A percentile compares a stretch with the other conserved stretches of the same genome.
These are phyloP conservation scores for Pterophyllum scalare DNA, from an alignment of 2,113 vertebrate genomes.

Conservation along the genomic window DNA sequence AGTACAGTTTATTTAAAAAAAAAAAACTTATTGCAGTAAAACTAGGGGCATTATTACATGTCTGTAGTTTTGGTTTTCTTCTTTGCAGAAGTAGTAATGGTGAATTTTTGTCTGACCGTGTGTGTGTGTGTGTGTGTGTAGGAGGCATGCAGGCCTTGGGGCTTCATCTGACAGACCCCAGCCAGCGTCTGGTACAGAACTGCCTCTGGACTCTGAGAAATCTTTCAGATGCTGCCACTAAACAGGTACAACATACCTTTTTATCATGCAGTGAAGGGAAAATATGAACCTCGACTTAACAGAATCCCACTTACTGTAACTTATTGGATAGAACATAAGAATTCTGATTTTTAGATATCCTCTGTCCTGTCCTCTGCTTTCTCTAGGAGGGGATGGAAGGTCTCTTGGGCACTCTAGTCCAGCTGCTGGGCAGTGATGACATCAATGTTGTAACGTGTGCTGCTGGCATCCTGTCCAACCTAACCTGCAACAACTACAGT, in stretches of 20 bases:
- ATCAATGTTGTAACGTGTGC: conserved; percentile 99
- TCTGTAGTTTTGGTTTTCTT: background rate
- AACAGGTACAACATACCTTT: conserved; percentile 84
- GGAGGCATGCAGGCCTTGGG: conserved; percentile 99
- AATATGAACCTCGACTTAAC: background rate
- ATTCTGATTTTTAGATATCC: background rate
- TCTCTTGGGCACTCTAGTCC: conserved; percentile 95
- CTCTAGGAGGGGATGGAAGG: conserved; percentile 98
- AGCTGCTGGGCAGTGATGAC: conserved; percentile 97
- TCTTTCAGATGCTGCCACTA: conserved; percentile 98
- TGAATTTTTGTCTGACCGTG: background rate
- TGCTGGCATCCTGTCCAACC: conserved; percentile 97
- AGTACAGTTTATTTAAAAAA: background rate
- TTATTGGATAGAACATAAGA: background rate
- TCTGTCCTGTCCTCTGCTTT: background rate
- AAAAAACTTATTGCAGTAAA: background rate
- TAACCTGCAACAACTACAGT: conserved; percentile 99
- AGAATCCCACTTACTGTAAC: background rate
- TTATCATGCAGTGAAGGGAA: too few relatives aligned
- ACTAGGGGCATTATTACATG: background rate
- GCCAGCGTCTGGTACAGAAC: conserved; percentile 98
- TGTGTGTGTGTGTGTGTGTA: conserved; percentile 64
- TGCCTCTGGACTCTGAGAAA: conserved; percentile 99
- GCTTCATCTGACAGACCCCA: conserved; percentile 97
- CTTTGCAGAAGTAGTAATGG: background rate